These are phyloP conservation scores for Chaetura pelagica DNA, from an alignment of 2,113 vertebrate species.

Conservation along the genomic window DNA sequence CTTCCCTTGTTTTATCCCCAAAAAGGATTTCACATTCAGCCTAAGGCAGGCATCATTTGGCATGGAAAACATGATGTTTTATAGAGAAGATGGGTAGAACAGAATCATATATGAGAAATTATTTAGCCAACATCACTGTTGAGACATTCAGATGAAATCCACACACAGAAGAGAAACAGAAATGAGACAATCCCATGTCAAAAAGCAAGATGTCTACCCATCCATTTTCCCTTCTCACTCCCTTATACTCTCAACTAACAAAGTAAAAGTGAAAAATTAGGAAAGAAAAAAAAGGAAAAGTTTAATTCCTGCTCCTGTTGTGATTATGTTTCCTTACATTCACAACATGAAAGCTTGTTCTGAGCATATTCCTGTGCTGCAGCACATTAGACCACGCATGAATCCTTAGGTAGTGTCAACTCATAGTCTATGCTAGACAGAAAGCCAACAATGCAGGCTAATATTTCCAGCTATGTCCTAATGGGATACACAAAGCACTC, in stretches of 20 bases:
- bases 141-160: background rate
- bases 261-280: background rate
- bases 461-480: background rate
- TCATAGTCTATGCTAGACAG: background rate
- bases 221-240: background rate
- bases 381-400: background rate
- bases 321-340: background rate
- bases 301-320: background rate
- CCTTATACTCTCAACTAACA: background rate
- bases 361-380: background rate
- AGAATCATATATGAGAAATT: background rate
- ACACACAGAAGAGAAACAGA: background rate
- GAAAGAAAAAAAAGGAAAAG: background rate
- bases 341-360: background rate
- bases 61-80: background rate
- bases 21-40: background rate
- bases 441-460: background rate
- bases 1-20: fast-evolving
- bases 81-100: background rate
- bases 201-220: background rate
- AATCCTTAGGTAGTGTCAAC: background rate
- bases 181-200: background rate
- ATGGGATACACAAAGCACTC: background rate
- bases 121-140: background rate
- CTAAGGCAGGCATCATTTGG: background rate